These are phyloP conservation scores for Aphelenchoides besseyi DNA, from an alignment of 1,140 invertebrate species.

Conservation along the genomic window DNA sequence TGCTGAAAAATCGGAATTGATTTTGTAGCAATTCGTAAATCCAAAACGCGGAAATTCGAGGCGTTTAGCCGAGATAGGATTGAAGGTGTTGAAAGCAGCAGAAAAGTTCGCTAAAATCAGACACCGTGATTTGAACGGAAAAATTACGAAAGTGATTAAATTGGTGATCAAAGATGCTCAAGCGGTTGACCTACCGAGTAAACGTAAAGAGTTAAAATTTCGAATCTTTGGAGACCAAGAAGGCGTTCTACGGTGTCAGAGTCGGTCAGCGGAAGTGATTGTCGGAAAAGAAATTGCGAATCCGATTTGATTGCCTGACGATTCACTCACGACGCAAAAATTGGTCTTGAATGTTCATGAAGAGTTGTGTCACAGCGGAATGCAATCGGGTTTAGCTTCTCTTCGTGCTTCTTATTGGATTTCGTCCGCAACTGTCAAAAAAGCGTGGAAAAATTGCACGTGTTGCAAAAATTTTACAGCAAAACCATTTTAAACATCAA, in stretches of 20 bases:
- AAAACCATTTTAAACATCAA: neutral
- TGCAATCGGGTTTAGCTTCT: neutral
- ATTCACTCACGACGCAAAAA: neutral
- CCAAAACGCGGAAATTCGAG: constrained; percentile 13
- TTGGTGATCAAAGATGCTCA: constrained; percentile 20
- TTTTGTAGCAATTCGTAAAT: neutral
- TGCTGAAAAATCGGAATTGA: no score
- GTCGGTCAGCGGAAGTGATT: neutral
- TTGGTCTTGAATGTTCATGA: constrained; percentile 18
- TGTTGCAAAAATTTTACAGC: neutral
- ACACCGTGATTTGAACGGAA: no score
- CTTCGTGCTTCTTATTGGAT: neutral
- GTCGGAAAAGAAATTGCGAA: neutral
- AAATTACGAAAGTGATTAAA: no score
- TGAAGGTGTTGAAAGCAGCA: neutral
- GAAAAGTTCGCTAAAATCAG: no score
- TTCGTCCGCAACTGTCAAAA: neutral
- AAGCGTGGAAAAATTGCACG: neutral
- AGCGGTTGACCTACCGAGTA: neutral
- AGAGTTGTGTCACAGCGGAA: constrained; percentile 12
- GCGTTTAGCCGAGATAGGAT: neutral
- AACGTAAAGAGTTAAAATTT: neutral
- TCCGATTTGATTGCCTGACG: constrained; percentile 25
- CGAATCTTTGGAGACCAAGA: constrained; percentile 9
- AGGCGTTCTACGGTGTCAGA: constrained; percentile 9